Conservation (phyloP, 2,797 vertebrate genomes). For the Anniella stebbinsi region DNA sequence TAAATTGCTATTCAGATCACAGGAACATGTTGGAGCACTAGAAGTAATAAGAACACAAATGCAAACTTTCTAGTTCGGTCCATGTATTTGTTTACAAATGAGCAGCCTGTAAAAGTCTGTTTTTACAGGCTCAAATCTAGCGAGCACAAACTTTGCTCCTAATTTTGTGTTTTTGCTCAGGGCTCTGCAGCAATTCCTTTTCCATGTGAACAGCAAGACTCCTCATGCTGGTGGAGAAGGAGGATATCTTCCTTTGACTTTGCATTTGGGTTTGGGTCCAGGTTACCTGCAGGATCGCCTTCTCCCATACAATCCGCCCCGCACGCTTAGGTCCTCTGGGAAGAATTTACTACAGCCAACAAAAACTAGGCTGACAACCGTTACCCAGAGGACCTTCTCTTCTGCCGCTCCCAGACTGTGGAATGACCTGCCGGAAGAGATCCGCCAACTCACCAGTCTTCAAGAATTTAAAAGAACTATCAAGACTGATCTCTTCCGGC, state of each 20-base stretch:
- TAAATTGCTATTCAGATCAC: slow-evolving; percentile 70
- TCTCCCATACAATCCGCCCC: no score
- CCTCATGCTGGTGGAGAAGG: not conserved
- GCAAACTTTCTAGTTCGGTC: slow-evolving; percentile 47
- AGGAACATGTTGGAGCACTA: slow-evolving; percentile 64
- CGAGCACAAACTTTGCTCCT: not conserved
- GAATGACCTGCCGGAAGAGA: no score
- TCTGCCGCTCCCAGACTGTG: no score
- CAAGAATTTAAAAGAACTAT: no score
- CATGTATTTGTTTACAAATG: slow-evolving; percentile 17
- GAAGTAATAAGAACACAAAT: slow-evolving; percentile 63
- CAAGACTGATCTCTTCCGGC: no score
- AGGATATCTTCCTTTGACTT: not conserved
- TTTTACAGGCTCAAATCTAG: not conserved
- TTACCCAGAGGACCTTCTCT: no score
- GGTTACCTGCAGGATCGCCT: no score
- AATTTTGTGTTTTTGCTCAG: not conserved
- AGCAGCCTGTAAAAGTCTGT: not conserved
- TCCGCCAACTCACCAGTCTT: no score
- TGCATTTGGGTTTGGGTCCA: no score
- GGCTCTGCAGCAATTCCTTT: not conserved
- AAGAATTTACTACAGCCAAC: no score
- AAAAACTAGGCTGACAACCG: no score
- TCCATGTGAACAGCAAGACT: fast-evolving
- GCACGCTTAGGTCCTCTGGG: no score